Percentiles rank a stretch among this genome's conserved stretches.
phyloP scores from a whole-genome alignment of 2,113 vertebrate species.

The Crotalus horridus region DNA sequence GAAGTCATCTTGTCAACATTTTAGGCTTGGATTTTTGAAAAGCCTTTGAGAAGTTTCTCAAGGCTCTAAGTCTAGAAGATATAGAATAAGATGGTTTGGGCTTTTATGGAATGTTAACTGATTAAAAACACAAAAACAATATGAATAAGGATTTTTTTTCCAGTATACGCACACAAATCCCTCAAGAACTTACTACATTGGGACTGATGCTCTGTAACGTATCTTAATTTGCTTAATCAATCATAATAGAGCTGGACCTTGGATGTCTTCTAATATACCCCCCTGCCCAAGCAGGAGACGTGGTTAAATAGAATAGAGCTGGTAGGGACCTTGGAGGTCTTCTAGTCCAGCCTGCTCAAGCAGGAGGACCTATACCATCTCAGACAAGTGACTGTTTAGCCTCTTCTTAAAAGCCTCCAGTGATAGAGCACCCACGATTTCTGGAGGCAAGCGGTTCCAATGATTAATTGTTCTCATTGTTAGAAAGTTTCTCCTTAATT shows the following conservation, averaged over 20 bases:
- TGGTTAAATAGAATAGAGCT: background rate
- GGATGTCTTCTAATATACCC: background rate
- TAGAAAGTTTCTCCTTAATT: background rate
- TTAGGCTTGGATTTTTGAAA: background rate
- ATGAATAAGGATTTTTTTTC: background rate
- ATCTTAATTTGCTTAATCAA: background rate
- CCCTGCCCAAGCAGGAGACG: background rate
- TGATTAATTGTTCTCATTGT: background rate
- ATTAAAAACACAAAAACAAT: background rate
- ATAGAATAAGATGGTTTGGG: background rate
- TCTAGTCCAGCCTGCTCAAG: background rate
- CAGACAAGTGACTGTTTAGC: background rate
- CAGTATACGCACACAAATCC: background rate
- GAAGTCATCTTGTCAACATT: background rate
- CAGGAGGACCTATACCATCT: no score
- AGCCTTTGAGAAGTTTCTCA: background rate
- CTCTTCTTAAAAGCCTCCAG: background rate
- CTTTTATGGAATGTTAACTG: background rate
- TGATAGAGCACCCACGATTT: background rate
- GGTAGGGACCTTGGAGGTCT: background rate
- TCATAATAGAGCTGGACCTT: background rate
- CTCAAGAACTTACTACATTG: background rate
- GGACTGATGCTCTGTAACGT: background rate
- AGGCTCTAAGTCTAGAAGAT: background rate
- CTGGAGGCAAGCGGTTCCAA: background rate